Evolutionary conservation across 2,797 vertebrate genomes (phyloP), one percentile per base, ranked within the genome.

Genomic region (Platalea minor): DNA sequence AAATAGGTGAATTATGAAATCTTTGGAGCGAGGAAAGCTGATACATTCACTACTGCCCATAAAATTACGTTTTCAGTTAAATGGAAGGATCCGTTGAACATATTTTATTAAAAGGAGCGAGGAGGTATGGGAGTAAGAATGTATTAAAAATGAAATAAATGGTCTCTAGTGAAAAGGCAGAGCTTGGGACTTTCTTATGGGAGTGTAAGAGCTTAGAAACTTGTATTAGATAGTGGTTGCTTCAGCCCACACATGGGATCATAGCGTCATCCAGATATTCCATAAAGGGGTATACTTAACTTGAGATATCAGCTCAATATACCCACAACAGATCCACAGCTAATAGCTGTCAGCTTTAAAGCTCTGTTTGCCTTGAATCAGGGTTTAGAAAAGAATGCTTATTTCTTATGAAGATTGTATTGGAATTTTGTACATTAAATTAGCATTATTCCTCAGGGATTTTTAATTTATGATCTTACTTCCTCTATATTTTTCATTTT

Each of bases 401-500:
- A 43, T 77, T 93, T 74, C 64, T 91, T 85, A 75, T 10, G 11
- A 86, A 87, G 24, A 14, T 75, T 83, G 24, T 65, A 75, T 37
- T 69, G 31, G 72, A 90, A 89, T 88, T 95, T 88, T 88, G 10
- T 77, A 69, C 1, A 0, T 88, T 91, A 89, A 87, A 83, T 85
- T 93, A 91, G 29, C 17, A 53, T 94, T 92, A 89, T 91, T 94
- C 77, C 26, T 88, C 17, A 13, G 61, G 24, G 57, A 93, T 75
- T 94, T 96, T 86, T 93, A 95, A 93, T 92, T 89, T 92, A 88
- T 84, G 50, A 65, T 61, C 28, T 48, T 88, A 64, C 37, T 70
- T 75, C 41, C 15, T 89, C 48, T 74, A 3, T 60, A 54, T 60
- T 70, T 85, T 82, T 72, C 65, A 48, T 45, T 73, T 91, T 82